These are phyloP conservation scores for Lepidurus packardi DNA, from an alignment of 1,140 invertebrate species.

Conservation along the genomic window DNA sequence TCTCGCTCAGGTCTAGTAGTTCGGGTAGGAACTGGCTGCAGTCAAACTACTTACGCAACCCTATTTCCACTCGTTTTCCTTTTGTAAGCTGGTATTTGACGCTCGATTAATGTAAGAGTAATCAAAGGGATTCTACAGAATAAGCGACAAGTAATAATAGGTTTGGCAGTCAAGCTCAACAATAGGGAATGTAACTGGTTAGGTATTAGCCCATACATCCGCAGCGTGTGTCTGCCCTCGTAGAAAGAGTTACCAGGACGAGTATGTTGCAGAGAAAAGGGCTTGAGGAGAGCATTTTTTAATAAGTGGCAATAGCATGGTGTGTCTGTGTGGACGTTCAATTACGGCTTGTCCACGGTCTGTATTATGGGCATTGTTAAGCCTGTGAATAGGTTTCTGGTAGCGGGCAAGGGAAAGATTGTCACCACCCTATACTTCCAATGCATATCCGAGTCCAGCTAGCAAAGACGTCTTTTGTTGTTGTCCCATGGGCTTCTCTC, in stretches of 20 bases:
- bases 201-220: background rate
- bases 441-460: slow-evolving; percentile 5
- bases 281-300: slow-evolving; percentile 4
- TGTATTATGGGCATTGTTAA: slow-evolving; percentile 16
- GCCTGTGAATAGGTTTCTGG: slow-evolving; percentile 13
- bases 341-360: slow-evolving; percentile 18
- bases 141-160: background rate
- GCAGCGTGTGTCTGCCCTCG: background rate
- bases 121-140: background rate
- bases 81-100: background rate
- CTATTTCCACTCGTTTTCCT: too few relatives aligned
- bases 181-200: background rate
- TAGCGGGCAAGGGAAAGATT: background rate
- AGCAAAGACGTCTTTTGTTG: background rate
- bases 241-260: slow-evolving; percentile 1
- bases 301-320: slow-evolving; percentile 10
- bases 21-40: too few relatives aligned
- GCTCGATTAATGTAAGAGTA: background rate
- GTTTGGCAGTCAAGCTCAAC: background rate
- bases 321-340: slow-evolving; percentile 17
- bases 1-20: too few relatives aligned
- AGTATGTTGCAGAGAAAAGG: background rate
- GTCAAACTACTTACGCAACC: too few relatives aligned
- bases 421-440: slow-evolving; percentile 12
- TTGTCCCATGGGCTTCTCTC: background rate